phyloP scores from a whole-genome alignment of 2,113 vertebrate species.

The Machaerirhynchus nigripectus region DNA sequence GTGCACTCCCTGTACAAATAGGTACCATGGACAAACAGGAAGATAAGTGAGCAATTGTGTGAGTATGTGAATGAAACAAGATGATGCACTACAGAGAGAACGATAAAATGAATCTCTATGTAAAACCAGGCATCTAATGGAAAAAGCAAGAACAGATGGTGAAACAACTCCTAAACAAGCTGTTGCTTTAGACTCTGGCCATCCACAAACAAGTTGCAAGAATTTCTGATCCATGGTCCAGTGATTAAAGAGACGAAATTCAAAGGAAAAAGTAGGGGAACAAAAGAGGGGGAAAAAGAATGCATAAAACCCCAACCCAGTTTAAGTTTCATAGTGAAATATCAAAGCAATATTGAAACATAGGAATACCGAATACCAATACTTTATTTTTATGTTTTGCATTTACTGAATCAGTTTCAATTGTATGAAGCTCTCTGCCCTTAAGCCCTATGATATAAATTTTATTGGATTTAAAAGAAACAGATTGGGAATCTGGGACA shows the following conservation, averaged over 20 bases:
- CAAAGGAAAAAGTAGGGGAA: conserved; percentile 64
- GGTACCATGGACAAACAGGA: background rate
- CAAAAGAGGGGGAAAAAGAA: conserved; percentile 69
- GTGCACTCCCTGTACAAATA: background rate
- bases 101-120: background rate
- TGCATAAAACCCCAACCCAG: conserved; percentile 76
- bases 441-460: conserved; percentile 53
- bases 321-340: conserved; percentile 77
- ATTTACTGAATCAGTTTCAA: conserved; percentile 72
- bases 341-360: conserved; percentile 80
- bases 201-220: conserved; percentile 63
- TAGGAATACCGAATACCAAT: conserved; percentile 76
- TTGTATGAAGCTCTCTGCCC: conserved; percentile 57
- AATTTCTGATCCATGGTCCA: conserved; percentile 70
- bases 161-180: conserved; percentile 34
- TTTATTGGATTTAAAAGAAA: conserved; percentile 74
- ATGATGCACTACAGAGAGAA: background rate
- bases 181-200: conserved; percentile 39
- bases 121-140: conserved; percentile 46
- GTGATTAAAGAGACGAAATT: conserved; percentile 75
- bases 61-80: conserved; percentile 6
- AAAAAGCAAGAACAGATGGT: conserved; percentile 72
- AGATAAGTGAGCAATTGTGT: background rate
- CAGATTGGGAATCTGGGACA: conserved; percentile 70
- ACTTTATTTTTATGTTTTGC: conserved; percentile 72